Percentiles rank a stretch among this genome's conserved stretches.
Evolutionary conservation across 1,140 invertebrate species (phyloP).

Genomic region (fruit fly (Drosophila melanogaster)): Release_6_plus_ISO1_MT NT_037436.4:16775501-16776000

Average conservation of each 20-base stretch:
- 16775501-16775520: conserved; percentile 87
- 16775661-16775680: conserved; percentile 88
- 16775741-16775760: conserved; percentile 90
- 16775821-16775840: conserved; percentile 88
- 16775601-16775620: conserved; percentile 85
- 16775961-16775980: conserved; percentile 88
- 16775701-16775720: conserved; percentile 86
- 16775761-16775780: conserved; percentile 89
- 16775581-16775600: conserved; percentile 87
- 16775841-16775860: conserved; percentile 89
- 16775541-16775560: conserved; percentile 89
- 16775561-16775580: conserved; percentile 86
- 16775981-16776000: conserved; percentile 87
- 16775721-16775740: conserved; percentile 85
- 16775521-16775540: conserved; percentile 90
- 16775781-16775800: conserved; percentile 88
- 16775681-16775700: conserved; percentile 88
- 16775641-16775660: conserved; percentile 87
- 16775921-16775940: conserved; percentile 88
- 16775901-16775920: conserved; percentile 87
- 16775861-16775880: conserved; percentile 86
- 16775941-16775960: conserved; percentile 87
- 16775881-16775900: conserved; percentile 87
- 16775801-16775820: conserved; percentile 70
- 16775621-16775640: conserved; percentile 87